phyloP scores from a whole-genome alignment of 2,888 invertebrate species.

The Coelinius sp. region DNA sequence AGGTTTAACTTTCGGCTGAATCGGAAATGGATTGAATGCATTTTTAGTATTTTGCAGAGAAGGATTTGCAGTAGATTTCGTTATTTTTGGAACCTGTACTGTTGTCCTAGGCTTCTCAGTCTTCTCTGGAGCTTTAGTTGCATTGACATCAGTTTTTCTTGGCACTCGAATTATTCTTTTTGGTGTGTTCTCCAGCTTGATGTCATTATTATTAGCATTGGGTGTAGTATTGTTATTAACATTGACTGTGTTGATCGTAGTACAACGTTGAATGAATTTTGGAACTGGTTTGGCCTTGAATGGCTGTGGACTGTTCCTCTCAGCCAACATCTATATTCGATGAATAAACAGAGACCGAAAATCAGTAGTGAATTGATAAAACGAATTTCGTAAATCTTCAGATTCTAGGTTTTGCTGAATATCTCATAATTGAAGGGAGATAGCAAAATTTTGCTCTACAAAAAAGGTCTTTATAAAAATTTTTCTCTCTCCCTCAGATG shows the following conservation, averaged over 20 bases:
- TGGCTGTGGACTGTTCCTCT: neutral
- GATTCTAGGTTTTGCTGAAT: too few species aligned
- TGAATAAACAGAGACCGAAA: neutral
- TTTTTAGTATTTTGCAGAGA: neutral
- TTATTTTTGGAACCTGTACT: neutral
- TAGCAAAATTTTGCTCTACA: too few species aligned
- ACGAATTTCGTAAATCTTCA: too few species aligned
- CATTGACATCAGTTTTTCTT: neutral
- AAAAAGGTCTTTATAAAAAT: too few species aligned
- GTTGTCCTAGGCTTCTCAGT: neutral
- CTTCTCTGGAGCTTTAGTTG: neutral
- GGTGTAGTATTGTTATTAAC: neutral
- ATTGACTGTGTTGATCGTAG: neutral
- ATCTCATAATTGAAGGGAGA: too few species aligned
- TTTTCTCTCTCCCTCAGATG: too few species aligned
- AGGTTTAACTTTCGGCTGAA: neutral
- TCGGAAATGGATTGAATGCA: neutral
- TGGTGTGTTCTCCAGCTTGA: neutral
- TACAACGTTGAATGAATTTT: neutral
- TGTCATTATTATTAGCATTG: neutral
- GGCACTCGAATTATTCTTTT: neutral
- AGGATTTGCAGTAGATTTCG: neutral
- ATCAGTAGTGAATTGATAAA: neutral
- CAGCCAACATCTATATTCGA: neutral
- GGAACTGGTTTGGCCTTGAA: slow-evolving; percentile 27